These are phyloP conservation scores for Drosophila tani DNA, from an alignment of 1,140 invertebrate genomes.

Conservation along the genomic window DNA sequence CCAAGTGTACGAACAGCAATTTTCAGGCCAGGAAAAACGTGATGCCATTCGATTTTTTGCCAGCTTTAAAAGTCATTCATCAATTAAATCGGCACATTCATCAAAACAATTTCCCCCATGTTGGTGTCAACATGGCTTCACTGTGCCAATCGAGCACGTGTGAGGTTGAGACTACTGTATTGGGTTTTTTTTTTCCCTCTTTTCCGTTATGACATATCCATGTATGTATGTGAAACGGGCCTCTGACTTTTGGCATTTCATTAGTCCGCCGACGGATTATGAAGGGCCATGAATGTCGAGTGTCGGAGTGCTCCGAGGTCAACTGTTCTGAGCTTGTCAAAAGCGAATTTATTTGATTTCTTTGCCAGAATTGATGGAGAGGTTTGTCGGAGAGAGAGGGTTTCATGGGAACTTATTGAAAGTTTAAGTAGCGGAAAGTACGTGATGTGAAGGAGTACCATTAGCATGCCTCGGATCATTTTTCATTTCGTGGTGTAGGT, in stretches of 20 bases:
- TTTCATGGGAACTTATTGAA: conserved; percentile 21
- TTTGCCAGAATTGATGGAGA: conserved; percentile 11
- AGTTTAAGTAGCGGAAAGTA: conserved; percentile 15
- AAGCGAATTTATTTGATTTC: conserved; percentile 40
- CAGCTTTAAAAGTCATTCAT: conserved; percentile 84
- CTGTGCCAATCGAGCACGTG: conserved; percentile 33
- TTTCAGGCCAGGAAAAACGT: conserved; percentile 23
- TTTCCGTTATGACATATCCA: too few species aligned
- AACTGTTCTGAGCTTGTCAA: conserved; percentile 13
- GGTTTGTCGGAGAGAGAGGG: background rate
- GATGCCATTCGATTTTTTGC: conserved; percentile 43
- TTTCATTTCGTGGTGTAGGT: conserved; percentile 27
- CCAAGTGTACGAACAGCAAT: background rate
- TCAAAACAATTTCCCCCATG: conserved; percentile 77
- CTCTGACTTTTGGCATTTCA: conserved; percentile 43
- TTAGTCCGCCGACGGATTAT: conserved; percentile 45
- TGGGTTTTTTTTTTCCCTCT: too few species aligned
- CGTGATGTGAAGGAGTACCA: conserved; percentile 22
- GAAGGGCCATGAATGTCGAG: conserved; percentile 28
- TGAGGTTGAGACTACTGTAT: conserved; percentile 19
- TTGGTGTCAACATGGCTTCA: conserved; percentile 66
- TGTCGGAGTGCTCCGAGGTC: conserved; percentile 25
- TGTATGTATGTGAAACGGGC: conserved; percentile 21
- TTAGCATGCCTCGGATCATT: conserved; percentile 32
- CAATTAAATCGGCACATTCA: conserved; percentile 84